These are phyloP conservation scores for Saccopteryx bilineata DNA, from an alignment of 2,113 vertebrate genomes.

Conservation along the genomic window DNA sequence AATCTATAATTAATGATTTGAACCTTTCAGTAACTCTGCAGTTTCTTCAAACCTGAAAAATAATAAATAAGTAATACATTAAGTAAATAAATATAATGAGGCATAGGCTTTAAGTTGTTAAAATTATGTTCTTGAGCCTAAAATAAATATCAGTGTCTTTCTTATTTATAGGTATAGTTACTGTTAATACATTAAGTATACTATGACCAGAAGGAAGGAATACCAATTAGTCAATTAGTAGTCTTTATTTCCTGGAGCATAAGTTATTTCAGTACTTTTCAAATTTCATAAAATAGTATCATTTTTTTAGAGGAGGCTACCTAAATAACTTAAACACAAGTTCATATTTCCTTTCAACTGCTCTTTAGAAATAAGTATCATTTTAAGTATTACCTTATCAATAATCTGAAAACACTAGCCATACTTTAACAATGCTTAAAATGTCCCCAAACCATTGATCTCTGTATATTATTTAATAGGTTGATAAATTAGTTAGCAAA, in stretches of 20 bases:
- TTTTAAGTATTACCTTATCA: background rate
- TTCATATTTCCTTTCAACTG: background rate
- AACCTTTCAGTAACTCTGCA: constrained; percentile 90
- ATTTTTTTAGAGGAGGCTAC: background rate
- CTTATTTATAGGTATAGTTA: constrained; percentile 31
- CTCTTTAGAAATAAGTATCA: background rate
- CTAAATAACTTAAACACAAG: background rate
- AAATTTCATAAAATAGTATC: constrained; percentile 50
- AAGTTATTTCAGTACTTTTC: constrained; percentile 58
- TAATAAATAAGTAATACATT: constrained; percentile 56
- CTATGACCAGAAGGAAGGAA: background rate
- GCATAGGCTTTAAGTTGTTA: background rate
- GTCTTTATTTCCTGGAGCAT: background rate
- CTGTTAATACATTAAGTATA: constrained; percentile 35
- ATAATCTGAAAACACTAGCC: constrained; percentile 13
- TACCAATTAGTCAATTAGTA: constrained; percentile 3
- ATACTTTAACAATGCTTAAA: background rate
- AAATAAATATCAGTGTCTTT: constrained; percentile 42
- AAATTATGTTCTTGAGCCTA: constrained; percentile 30
- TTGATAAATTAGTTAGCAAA: constrained; percentile 58
- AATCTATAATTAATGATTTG: constrained; percentile 81
- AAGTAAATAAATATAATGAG: constrained; percentile 20
- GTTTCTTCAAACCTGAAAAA: constrained; percentile 93
- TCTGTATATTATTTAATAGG: constrained; percentile 20
- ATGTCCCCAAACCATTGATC: constrained; percentile 3